Evolutionary conservation across 2,113 vertebrate genomes (phyloP), one percentile per base, ranked within the genome.

Genomic region (Theristicus caerulescens): DNA sequence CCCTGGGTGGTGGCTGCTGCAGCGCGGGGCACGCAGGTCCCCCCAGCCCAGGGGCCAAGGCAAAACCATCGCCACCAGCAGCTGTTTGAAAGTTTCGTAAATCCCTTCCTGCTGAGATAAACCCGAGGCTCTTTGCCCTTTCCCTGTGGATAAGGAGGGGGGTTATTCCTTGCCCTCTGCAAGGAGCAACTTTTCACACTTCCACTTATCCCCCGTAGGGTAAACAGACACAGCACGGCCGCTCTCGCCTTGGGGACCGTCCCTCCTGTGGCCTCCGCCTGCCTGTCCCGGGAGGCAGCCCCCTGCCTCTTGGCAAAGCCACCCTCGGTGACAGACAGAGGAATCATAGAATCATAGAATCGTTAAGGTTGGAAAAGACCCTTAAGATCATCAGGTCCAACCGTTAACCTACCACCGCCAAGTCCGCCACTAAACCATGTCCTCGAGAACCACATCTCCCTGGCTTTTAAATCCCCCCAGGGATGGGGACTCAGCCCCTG

Each of bases 21-120:
- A 32, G 44, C 0, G 2, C 5, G 9, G 62, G 62, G 34, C 44
- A 42, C 1, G 1, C 4, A 19, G 13, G 7, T 8, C 27, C 59
- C 20, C 62, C 85, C 71, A 72, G n/a, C 16, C 46, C 47, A 1
- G 47, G 34, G 51, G 9, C 6, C 9, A 22, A 57, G 24, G 25
- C 27, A 91, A 67, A 59, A 46, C 71, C 16, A 3, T 15, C 36
- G 32, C 25, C 46, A 27, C 7, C 42, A 44, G 6, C 40, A 22
- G 31, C 42, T 10, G 38, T 20, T 31, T 21, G 73, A 32, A 18
- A 5, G 11, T 46, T 78, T 24, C 80, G 27, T 44, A 27, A 54
- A 38, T 46, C 67, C 67, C 66, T 44, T 49, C 32, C 49, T 2
- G 14, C 61, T 62, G 70, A 0, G 66, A 76, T 26, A 82, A 88